phyloP scores from a whole-genome alignment of 2,888 invertebrate species.

The Gerris lacustris region DNA sequence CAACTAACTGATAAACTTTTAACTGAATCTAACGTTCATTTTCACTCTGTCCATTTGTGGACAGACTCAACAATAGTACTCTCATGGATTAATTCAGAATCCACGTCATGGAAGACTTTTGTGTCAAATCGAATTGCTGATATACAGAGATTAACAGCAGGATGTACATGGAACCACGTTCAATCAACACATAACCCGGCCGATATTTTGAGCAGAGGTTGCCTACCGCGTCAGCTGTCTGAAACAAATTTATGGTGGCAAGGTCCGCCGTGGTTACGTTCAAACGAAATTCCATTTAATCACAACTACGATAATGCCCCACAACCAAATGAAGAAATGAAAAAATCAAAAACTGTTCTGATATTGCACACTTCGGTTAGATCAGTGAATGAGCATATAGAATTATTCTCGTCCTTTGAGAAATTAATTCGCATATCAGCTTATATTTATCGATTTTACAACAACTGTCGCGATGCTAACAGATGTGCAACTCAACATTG shows the following conservation, averaged over 20 bases:
- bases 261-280: neutral
- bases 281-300: neutral
- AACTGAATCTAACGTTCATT: no score
- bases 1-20: no score
- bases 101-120: no score
- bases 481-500: neutral
- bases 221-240: neutral
- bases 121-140: no score
- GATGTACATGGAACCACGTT: neutral
- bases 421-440: neutral
- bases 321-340: neutral
- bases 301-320: neutral
- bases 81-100: no score
- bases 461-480: neutral
- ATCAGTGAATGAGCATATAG: neutral
- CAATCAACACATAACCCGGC: neutral
- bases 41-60: no score
- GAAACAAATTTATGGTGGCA: neutral
- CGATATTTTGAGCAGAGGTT: neutral
- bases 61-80: no score
- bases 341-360: neutral
- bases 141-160: no score
- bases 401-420: neutral
- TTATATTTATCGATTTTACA: neutral
- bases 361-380: neutral